These are phyloP conservation scores for Diplodus sargus DNA, from an alignment of 2,797 vertebrate genomes.

Conservation along the genomic window DNA sequence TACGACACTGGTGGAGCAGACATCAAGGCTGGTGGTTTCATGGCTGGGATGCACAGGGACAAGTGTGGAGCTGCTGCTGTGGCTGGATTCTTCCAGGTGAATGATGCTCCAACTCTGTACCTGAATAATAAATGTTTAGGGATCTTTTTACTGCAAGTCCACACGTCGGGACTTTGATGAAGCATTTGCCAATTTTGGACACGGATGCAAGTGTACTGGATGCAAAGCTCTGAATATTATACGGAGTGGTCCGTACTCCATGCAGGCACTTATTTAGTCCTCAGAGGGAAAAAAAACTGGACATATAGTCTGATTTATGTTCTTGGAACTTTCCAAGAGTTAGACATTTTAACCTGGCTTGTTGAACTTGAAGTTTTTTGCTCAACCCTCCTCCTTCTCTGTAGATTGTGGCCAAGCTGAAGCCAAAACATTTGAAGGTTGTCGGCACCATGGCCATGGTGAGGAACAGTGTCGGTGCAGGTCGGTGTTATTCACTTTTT, in stretches of 20 bases:
- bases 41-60: constrained; percentile 90
- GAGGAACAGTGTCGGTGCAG: constrained; percentile 89
- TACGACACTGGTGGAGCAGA: constrained; percentile 90
- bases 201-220: background rate
- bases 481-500: constrained; percentile 66
- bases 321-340: background rate
- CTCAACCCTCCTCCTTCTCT: background rate
- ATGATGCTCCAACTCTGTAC: background rate
- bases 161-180: background rate
- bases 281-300: background rate
- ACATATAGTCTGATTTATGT: background rate
- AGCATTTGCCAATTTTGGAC: background rate
- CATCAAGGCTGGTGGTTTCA: constrained; percentile 88
- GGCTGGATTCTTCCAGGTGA: constrained; percentile 88
- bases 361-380: background rate
- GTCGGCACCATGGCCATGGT: constrained; percentile 89
- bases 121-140: background rate
- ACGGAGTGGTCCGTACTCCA: background rate
- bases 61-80: constrained; percentile 89
- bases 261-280: background rate
- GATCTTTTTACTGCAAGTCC: background rate
- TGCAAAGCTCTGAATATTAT: background rate
- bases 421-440: constrained; percentile 85
- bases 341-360: background rate
- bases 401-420: constrained; percentile 84